Conservation (phyloP, 1,140 invertebrate genomes). For the Rhizoglyphus robini region DNA sequence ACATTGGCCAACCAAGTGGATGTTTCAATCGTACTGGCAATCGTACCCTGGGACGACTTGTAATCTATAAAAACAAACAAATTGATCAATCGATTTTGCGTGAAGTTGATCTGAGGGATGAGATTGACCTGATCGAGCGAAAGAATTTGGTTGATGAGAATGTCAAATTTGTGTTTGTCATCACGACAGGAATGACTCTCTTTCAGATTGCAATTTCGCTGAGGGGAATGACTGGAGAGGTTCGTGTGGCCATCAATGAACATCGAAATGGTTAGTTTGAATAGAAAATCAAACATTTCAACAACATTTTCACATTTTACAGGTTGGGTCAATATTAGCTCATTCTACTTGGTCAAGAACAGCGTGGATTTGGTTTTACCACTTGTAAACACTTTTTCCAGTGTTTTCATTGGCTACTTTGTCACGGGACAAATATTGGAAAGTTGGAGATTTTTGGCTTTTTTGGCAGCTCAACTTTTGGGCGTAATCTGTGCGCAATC, state of each 20-base stretch:
- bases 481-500: neutral
- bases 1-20: neutral
- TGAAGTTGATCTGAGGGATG: neutral
- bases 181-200: neutral
- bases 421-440: neutral
- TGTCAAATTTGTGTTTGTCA: conserved; percentile 1
- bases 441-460: neutral
- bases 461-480: neutral
- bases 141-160: conserved; percentile 6
- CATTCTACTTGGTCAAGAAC: neutral
- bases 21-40: neutral
- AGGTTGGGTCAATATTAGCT: neutral
- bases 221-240: neutral
- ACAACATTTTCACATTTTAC: too few species aligned
- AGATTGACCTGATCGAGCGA: neutral
- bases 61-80: neutral
- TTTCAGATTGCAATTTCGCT: neutral
- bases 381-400: neutral
- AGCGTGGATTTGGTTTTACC: neutral
- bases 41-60: neutral
- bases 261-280: conserved; percentile 9
- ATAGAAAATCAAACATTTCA: neutral
- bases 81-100: neutral
- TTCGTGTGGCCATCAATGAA: conserved; percentile 7
- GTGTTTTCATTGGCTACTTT: neutral